A percentile compares a stretch with the other conserved stretches of the same genome.
These are phyloP conservation scores for Eulemur macaco DNA, from an alignment of 2,113 vertebrate genomes.

Conservation along the genomic window DNA sequence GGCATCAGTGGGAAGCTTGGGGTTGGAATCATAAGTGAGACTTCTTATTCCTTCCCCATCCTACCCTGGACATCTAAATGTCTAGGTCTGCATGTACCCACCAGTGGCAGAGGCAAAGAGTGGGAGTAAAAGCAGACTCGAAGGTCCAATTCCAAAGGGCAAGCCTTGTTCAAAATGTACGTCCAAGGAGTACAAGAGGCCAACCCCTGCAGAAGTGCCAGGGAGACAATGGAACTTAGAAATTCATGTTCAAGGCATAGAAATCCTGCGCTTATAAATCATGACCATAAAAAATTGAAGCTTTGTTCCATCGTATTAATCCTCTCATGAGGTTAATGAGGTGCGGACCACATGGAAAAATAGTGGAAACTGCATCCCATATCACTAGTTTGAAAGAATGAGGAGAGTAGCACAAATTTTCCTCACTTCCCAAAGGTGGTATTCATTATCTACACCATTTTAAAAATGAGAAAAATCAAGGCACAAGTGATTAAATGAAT, in stretches of 20 bases:
- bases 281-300: background rate
- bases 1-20: background rate
- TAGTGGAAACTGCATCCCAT: background rate
- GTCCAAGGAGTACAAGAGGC: background rate
- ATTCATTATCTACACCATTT: background rate
- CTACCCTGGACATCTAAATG: background rate
- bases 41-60: background rate
- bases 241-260: background rate
- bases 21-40: background rate
- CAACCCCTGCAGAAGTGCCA: background rate
- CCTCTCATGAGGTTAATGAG: background rate
- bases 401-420: background rate
- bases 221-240: background rate
- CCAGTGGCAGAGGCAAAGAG: background rate
- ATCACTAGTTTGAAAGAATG: background rate
- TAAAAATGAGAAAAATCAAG: background rate
- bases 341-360: background rate
- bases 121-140: background rate
- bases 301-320: background rate
- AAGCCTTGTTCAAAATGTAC: background rate
- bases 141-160: background rate
- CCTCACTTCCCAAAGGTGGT: background rate
- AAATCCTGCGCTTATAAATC: background rate
- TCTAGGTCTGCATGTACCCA: background rate
- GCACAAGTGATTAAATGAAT: background rate